These are phyloP conservation scores for Sminthurinus aureus DNA, from an alignment of 2,888 invertebrate species.

Conservation along the genomic window DNA sequence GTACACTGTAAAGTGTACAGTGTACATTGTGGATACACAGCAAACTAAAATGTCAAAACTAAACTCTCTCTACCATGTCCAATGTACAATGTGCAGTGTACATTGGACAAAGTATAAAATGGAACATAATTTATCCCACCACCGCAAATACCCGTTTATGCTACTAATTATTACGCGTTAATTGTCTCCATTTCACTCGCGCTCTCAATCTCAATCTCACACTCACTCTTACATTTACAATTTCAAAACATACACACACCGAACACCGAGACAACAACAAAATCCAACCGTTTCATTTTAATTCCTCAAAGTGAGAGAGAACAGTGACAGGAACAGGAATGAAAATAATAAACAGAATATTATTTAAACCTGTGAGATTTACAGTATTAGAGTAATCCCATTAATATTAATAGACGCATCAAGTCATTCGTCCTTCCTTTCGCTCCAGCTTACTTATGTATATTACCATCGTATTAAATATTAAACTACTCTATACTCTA, in stretches of 20 bases:
- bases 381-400: not conserved
- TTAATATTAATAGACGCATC: not conserved
- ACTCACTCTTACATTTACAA: too few species aligned
- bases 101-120: too few species aligned
- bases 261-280: not conserved
- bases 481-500: too few species aligned
- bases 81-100: too few species aligned
- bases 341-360: too few species aligned
- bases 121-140: not conserved
- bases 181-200: conserved; percentile 21
- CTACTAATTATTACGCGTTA: conserved; percentile 13
- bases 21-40: too few species aligned
- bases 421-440: not conserved
- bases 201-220: too few species aligned
- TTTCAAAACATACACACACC: too few species aligned
- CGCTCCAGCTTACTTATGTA: not conserved
- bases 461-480: too few species aligned
- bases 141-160: conserved; percentile 12
- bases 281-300: not conserved
- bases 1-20: too few species aligned
- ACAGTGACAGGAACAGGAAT: not conserved
- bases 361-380: not conserved
- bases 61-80: too few species aligned
- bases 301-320: not conserved
- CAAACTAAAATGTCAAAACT: too few species aligned